These are phyloP conservation scores for Apogon hyalosoma DNA, from an alignment of 2,797 vertebrate genomes.

Conservation along the genomic window DNA sequence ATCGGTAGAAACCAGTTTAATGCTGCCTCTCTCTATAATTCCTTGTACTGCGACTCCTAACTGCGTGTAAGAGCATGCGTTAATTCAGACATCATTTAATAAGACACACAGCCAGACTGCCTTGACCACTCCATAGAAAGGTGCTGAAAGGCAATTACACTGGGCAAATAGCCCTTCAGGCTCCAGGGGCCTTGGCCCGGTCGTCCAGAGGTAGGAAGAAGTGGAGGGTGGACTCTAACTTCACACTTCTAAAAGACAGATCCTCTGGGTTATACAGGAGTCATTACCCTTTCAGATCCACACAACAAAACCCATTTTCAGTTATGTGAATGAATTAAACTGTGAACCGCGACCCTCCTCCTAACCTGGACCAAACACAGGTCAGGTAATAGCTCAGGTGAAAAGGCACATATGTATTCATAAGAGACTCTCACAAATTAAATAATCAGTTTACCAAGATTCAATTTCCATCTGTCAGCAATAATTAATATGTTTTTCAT, in stretches of 20 bases:
- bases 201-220: slow-evolving; percentile 52
- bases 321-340: slow-evolving; percentile 12
- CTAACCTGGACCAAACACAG: not conserved
- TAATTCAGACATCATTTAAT: slow-evolving; percentile 89
- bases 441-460: no score
- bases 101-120: slow-evolving; percentile 79
- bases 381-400: not conserved
- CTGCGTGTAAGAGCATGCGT: slow-evolving; percentile 80
- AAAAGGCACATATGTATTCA: not conserved
- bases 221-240: slow-evolving; percentile 28
- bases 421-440: no score
- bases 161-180: slow-evolving; percentile 78
- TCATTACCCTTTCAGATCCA: slow-evolving; percentile 8
- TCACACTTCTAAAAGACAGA: slow-evolving; percentile 38
- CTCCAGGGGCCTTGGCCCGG: slow-evolving; percentile 75
- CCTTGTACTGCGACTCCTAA: slow-evolving; percentile 81
- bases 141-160: slow-evolving; percentile 84
- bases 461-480: slow-evolving; percentile 1
- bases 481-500: slow-evolving; percentile 13
- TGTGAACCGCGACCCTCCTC: not conserved
- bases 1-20: slow-evolving; percentile 85
- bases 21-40: slow-evolving; percentile 77
- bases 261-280: slow-evolving; percentile 21
- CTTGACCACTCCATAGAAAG: slow-evolving; percentile 82
- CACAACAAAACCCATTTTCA: not conserved